Evolutionary conservation across 1,140 invertebrate species (phyloP).

Genomic region (Nebria ingens): DNA sequence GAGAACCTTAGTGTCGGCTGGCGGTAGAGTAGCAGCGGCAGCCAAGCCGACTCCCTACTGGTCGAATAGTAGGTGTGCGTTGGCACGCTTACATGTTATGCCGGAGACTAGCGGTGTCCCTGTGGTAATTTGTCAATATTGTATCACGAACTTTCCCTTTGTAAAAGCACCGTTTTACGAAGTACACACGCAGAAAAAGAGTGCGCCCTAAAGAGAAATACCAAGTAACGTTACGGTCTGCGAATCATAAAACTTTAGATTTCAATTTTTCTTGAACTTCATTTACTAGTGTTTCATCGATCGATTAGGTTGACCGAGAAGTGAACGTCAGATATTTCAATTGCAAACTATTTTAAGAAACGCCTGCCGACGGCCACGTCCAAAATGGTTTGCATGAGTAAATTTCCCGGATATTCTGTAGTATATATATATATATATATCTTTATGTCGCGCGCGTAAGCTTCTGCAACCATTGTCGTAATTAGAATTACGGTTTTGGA

Average conservation of each 20-base stretch:
- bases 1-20: too few relatives aligned
- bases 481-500: conserved; percentile 7
- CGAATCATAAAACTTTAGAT: conserved; percentile 2
- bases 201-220: too few relatives aligned
- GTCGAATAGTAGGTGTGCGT: too few relatives aligned
- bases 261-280: background rate
- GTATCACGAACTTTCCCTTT: conserved; percentile 1
- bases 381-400: background rate
- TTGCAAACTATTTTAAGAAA: conserved; percentile 3
- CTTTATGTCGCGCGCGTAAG: background rate
- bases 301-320: background rate
- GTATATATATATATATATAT: too few relatives aligned
- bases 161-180: background rate
- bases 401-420: background rate
- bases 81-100: too few relatives aligned
- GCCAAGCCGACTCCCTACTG: too few relatives aligned
- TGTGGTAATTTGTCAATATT: conserved; percentile 7
- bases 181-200: too few relatives aligned
- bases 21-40: too few relatives aligned
- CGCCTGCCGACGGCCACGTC: background rate
- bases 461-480: background rate
- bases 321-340: background rate
- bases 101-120: background rate
- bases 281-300: background rate
- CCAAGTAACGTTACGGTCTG: too few relatives aligned